Conservation (phyloP, 2,113 vertebrate species). For the Ciconia maguari region DNA sequence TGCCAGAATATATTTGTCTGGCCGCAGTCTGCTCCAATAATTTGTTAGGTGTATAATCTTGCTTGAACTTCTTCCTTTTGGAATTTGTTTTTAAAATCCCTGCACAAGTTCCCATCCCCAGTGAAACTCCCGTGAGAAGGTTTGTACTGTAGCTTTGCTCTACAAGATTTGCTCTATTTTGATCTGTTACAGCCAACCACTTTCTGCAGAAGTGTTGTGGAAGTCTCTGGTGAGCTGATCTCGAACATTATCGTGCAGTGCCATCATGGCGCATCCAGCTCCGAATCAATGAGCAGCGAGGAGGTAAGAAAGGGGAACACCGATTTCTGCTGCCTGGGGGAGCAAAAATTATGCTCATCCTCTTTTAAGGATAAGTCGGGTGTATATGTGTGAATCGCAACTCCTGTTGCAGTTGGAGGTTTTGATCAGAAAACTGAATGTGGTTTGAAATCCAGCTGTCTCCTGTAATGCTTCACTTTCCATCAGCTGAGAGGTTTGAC, state of each 20-base stretch:
- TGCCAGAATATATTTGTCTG: neutral
- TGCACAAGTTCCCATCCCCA: neutral
- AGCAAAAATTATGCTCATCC: neutral
- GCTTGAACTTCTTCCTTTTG: neutral
- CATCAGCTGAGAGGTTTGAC: neutral
- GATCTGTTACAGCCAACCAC: conserved; percentile 18
- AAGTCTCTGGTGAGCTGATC: neutral
- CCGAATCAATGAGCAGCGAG: conserved; percentile 68
- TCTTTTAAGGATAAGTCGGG: neutral
- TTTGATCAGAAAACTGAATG: neutral
- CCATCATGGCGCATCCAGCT: conserved; percentile 6
- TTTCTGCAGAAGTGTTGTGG: conserved; percentile 61
- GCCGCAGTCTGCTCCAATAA: neutral
- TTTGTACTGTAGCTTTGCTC: neutral
- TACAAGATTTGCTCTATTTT: neutral
- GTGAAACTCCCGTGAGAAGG: neutral
- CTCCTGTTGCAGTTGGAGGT: neutral
- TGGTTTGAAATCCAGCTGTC: neutral
- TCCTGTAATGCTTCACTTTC: neutral
- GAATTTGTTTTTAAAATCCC: neutral
- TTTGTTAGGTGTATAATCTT: neutral
- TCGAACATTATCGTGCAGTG: conserved; percentile 29
- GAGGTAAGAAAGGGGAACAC: conserved; percentile 51
- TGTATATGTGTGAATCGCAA: neutral
- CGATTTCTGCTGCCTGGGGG: neutral